Conservation (phyloP, 2,888 invertebrate species). For the Nomada hirtipes region DNA sequence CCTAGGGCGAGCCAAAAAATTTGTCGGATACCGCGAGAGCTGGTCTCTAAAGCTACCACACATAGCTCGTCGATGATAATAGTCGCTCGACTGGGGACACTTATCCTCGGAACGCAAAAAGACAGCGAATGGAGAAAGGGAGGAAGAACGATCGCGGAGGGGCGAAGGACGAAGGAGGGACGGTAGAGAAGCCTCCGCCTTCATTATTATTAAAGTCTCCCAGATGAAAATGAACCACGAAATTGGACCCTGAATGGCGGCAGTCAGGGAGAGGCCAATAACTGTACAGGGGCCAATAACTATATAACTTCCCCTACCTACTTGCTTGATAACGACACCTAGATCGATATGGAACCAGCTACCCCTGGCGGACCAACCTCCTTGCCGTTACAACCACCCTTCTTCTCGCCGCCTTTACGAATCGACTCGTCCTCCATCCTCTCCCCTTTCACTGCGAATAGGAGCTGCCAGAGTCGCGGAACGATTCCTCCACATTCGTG, state of each 20-base stretch:
- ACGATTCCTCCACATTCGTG: slow-evolving; percentile 11
- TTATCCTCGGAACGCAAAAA: slow-evolving; percentile 4
- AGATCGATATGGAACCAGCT: slow-evolving; percentile 71
- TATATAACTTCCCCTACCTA: slow-evolving; percentile 66
- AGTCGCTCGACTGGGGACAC: slow-evolving; percentile 33
- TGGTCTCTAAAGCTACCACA: slow-evolving; percentile 1
- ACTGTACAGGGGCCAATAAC: slow-evolving; percentile 74
- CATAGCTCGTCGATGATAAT: slow-evolving; percentile 55
- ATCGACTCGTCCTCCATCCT: slow-evolving; percentile 7
- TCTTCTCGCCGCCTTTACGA: slow-evolving; percentile 43
- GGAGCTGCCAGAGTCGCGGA: slow-evolving; percentile 1
- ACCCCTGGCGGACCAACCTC: slow-evolving; percentile 37
- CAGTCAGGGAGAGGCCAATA: slow-evolving; percentile 62
- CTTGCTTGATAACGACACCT: slow-evolving; percentile 70
- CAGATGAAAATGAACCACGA: slow-evolving; percentile 73
- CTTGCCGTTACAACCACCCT: slow-evolving; percentile 48
- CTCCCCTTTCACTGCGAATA: not conserved
- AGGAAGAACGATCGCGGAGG: not conserved
- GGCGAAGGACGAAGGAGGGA: not conserved
- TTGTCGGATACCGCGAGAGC: slow-evolving; percentile 23
- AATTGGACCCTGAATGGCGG: slow-evolving; percentile 72
- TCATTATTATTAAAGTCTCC: slow-evolving; percentile 72
- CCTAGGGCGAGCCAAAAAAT: slow-evolving; percentile 1
- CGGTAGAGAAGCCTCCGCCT: slow-evolving; percentile 61
- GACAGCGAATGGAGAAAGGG: not conserved